Base-by-base conservation (phyloP, 2,888 invertebrate genomes). In the Calliphora vomitoria region DNA sequence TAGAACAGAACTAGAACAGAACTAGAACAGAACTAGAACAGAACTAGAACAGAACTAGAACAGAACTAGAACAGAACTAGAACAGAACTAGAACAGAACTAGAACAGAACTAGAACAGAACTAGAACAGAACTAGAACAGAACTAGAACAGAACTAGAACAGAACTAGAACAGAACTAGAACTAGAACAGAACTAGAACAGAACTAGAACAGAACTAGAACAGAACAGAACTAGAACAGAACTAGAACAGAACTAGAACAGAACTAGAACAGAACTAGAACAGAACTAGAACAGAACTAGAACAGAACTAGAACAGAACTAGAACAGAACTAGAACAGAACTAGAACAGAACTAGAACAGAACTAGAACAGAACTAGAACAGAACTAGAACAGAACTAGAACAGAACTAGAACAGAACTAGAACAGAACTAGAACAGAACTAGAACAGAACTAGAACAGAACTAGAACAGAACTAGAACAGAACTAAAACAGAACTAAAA, bases 51-150 rank as follows among this genome's bases (percentile, higher is more conserved):
- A 44, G 41, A 41, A 44, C 44, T 11, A 11, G 11, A 11, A 1
- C 3, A 44, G 44, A 44, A 44, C 44, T 44, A 11, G 44, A 44
- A 44, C 50, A n/a, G 50, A 50, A 50, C 50, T 50, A 50, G n/a
- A 50, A n/a, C n/a, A n/a, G 50, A 50, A 50, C n/a, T 50, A n/a
- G 15, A 50, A n/a, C n/a, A n/a, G 50, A n/a, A 50, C 50, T 50
- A 50, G 50, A 50, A 44, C 11, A 44, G 8, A 44, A 44, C 44
- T 44, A 44, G 11, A 44, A 44, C 44, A 44, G 44, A 44, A 44
- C 44, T 44, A 44, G 44, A 41, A 41, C 10, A 41, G 41, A 41
- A 41, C 41, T 41, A 35, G 44, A 44, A 44, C 44, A 25, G 58
- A 58, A 25, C 25, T 25, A 3, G 13, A 44, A 44, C 11, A 44